Conservation (phyloP, 1,140 invertebrate genomes). For the Euborellia annulipes region DNA sequence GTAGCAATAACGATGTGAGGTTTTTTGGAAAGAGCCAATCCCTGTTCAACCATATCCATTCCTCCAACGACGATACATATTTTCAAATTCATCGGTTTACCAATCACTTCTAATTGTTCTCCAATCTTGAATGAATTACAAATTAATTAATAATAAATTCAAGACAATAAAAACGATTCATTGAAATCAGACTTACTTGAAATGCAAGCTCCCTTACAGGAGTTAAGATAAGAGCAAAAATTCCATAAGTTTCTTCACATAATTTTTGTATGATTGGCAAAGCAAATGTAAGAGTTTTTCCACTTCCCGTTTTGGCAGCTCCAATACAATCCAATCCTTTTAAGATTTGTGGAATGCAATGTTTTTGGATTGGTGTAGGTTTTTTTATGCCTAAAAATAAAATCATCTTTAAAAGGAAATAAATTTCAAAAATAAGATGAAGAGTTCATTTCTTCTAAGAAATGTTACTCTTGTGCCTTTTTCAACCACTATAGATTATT, state of each 20-base stretch:
- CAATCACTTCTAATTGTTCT: conserved; percentile 82
- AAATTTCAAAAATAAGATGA: too few species aligned
- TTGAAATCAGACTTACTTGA: conserved; percentile 33
- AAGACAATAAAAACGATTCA: conserved; percentile 4
- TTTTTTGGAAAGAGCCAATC: conserved; percentile 62
- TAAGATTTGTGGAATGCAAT: conserved; percentile 69
- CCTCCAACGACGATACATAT: conserved; percentile 79
- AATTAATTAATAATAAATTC: too few species aligned
- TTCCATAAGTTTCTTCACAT: conserved; percentile 81
- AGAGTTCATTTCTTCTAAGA: too few species aligned
- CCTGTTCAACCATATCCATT: conserved; percentile 83
- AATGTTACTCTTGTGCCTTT: too few species aligned
- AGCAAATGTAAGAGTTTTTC: conserved; percentile 94
- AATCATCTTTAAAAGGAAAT: too few species aligned
- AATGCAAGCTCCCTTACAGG: conserved; percentile 91
- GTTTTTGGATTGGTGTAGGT: conserved; percentile 72
- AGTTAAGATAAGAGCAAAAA: conserved; percentile 88
- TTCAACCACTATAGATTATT: too few species aligned
- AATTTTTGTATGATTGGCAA: conserved; percentile 86
- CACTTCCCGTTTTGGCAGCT: conserved; percentile 92
- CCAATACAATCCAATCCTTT: conserved; percentile 80
- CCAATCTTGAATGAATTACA: conserved; percentile 49
- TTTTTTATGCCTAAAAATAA: conserved; percentile 48
- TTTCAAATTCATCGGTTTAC: conserved; percentile 68
- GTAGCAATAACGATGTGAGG: conserved; percentile 93